Evolutionary conservation across 2,888 invertebrate genomes (phyloP), one percentile per base, ranked within the genome.

Genomic region (Lepidochrysops patricia): DNA sequence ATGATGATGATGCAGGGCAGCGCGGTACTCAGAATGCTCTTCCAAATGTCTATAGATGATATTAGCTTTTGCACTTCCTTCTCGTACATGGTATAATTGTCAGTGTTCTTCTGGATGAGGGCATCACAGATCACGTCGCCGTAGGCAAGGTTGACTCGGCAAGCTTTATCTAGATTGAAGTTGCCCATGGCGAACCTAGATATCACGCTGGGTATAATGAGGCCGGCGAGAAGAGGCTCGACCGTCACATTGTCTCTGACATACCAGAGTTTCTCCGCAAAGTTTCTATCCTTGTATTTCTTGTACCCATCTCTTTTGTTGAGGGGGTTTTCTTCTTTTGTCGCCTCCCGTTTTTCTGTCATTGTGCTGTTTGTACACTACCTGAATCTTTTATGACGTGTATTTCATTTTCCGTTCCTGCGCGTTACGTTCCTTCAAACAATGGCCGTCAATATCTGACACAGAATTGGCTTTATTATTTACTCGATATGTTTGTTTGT

Each of bases 201-300:
- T 61, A 92, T 82, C 0, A 92, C 88, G 74, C 92, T 91, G 15
- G 93, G 93, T 76, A 93, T 90, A 12, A 94, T 93, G 71, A 94
- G 92, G 52, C 93, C 93, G 0, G 93, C 94, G 26, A 94, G 75
- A 83, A 94, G 89, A 0, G 94, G 94, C 73, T 94, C 94, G 1
- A 94, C 94, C 0, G 94, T 94, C 62, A 94, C 92, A 72, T 93
- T 93, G 2, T 79, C 75, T 67, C 66, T 80, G 12, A 87, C 74
- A 57, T 81, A 72, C 12, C 63, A 65, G 58, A 84, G 63, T 64
- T 84, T 87, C 57, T 85, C 82, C 7, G 64, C 62, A 57, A 83
- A 79, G n/a, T 70, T 77, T 68, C 76, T 82, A 25, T 79, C 80
- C 62, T 80, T 79, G 60, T 75, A 77, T 43, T 72, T 62, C 29